These are phyloP conservation scores for Eremophila alpestris DNA, from an alignment of 2,797 vertebrate genomes.

Conservation along the genomic window DNA sequence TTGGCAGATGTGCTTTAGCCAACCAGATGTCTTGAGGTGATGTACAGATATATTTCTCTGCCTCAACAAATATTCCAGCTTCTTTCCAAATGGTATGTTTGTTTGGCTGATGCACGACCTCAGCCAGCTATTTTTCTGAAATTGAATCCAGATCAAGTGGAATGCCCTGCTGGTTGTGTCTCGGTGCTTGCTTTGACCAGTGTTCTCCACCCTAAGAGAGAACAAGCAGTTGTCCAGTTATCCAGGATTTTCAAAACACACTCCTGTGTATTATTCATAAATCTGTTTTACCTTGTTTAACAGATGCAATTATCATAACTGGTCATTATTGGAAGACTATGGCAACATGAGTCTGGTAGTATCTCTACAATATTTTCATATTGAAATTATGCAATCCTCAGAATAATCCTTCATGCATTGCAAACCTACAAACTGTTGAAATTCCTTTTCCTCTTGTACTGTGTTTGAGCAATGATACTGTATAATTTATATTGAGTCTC, in stretches of 20 bases:
- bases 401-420: neutral
- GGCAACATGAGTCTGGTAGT: neutral
- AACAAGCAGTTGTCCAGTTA: neutral
- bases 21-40: conserved; percentile 46
- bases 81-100: conserved; percentile 54
- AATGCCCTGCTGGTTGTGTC: conserved; percentile 7
- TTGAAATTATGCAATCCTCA: neutral
- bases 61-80: conserved; percentile 29
- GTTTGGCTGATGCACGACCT: conserved; percentile 41
- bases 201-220: neutral
- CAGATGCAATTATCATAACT: neutral
- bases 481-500: neutral
- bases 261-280: neutral
- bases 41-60: conserved; percentile 12
- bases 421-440: neutral
- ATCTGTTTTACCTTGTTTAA: neutral
- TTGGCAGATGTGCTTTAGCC: conserved; percentile 49
- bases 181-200: neutral
- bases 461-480: neutral
- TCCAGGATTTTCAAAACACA: neutral
- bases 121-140: conserved; percentile 30
- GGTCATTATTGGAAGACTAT: neutral
- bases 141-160: conserved; percentile 45
- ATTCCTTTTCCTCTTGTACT: neutral
- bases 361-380: neutral